Evolutionary conservation across 2,113 vertebrate species (phyloP).

Genomic region (Oryctolagus cuniculus): mOryCun1.1 NC_091444.1:63601001-63601500

Average conservation of each 20-base stretch:
- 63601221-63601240: conserved; percentile 26
- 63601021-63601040: background rate
- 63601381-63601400: conserved; percentile 14
- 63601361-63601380: conserved; percentile 65
- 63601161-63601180: conserved; percentile 15
- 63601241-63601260: background rate
- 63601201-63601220: background rate
- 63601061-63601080: conserved; percentile 36
- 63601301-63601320: conserved; percentile 45
- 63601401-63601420: conserved; percentile 60
- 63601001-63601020: background rate
- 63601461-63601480: conserved; percentile 51
- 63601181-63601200: background rate
- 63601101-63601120: background rate
- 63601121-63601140: conserved; percentile 17
- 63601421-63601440: conserved; percentile 64
- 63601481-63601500: conserved; percentile 3
- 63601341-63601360: conserved; percentile 60
- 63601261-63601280: conserved; percentile 12
- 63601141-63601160: conserved; percentile 20
- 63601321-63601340: conserved; percentile 61
- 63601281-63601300: conserved; percentile 42
- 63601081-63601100: background rate
- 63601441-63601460: conserved; percentile 42
- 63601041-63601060: conserved; percentile 24